Evolutionary conservation across 1,140 invertebrate genomes (phyloP), one percentile per base, ranked within the genome.

Genomic region (Heliconius nattereri): DNA sequence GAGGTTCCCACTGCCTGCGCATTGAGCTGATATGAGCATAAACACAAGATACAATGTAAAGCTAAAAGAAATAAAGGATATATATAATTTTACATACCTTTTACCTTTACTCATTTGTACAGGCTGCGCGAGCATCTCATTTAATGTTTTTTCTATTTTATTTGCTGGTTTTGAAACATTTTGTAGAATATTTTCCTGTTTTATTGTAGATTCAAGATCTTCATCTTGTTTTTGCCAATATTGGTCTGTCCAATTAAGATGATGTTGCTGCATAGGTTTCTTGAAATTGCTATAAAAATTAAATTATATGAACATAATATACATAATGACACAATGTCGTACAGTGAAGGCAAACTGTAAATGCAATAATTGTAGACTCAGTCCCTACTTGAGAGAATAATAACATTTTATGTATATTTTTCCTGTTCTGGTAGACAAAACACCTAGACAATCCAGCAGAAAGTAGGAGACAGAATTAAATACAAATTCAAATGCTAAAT

Each of bases 31-130:
- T 29, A n/a, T n/a, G n/a, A n/a, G n/a, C n/a, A n/a, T n/a, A n/a
- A 32, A 70, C 16, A 13, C 23, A 29, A 32, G 70, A 20, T 71
- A 54, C 52, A 52, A 49, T 26, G 8, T 40, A 6, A 45, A 52
- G 49, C 19, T 52, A 52, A 52, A 52, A 52, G 19, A 6, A 73
- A 52, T 26, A 16, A 23, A 49, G 66, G 19, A 19, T 35, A 75
- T 35, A 20, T 78, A 66, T 29, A 29, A 66, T 66, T 16, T 66
- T 26, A 11, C 60, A 66, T 71, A 90, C 89, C 85, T 88, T 71
- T 82, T 85, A 16, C 85, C 89, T 77, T 86, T 87, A 49, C 78
- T 86, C 71, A 86, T 84, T 73, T 85, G 83, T 8, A 84, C 82
- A 0, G 86, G 86, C 35, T 85, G 81, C 7, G 78, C 71, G 7